Base-by-base conservation (phyloP, 2,113 vertebrate genomes). In the Xerus inauris region DNA sequence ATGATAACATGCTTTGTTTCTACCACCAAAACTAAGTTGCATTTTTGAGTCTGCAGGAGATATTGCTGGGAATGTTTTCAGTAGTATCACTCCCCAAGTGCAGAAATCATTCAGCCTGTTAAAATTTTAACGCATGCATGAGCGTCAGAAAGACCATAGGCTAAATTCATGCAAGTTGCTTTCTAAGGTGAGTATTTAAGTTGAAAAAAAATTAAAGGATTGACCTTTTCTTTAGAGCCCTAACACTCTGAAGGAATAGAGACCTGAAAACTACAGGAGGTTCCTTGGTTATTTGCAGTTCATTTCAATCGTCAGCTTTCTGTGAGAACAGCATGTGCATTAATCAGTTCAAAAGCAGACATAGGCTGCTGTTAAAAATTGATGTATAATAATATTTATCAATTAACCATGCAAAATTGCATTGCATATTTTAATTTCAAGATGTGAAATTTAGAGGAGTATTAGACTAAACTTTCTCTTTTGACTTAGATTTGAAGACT, bases 181-280 rank as follows among this genome's bases (percentile, higher is more conserved):
- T 97, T 90, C 59, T 71, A 85, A 51, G 51, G 85, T 42, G n/a
- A 94, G 2, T 88, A 89, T 87, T n/a, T 77, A 57, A 92, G 40
- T 69, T 73, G 67, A 95, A 94, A 96, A 94, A 95, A 93, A 54
- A 94, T 80, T 81, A 94, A 93, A 94, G 69, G 42, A 65, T 28
- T 80, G 82, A 69, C 79, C 92, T 94, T 93, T 93, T 76, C 81
- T 82, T 94, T 16, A 82, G 42, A 85, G 38, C 7, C 8, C 75
- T 49, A 79, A 79, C 8, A 57, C 32, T 91, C 28, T 89, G 67
- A 79, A 49, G 6, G n/a, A 79, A 90, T 7, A 89, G 62, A 92
- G 88, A 94, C 30, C 35, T 93, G 64, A 86, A 75, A 91, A 65
- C 73, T 28, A 45, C 8, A 91, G 49, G 75, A 13, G 3, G 22